Evolutionary conservation across 2,113 vertebrate species (phyloP).

Genomic region (Taxidea taxus): DNA sequence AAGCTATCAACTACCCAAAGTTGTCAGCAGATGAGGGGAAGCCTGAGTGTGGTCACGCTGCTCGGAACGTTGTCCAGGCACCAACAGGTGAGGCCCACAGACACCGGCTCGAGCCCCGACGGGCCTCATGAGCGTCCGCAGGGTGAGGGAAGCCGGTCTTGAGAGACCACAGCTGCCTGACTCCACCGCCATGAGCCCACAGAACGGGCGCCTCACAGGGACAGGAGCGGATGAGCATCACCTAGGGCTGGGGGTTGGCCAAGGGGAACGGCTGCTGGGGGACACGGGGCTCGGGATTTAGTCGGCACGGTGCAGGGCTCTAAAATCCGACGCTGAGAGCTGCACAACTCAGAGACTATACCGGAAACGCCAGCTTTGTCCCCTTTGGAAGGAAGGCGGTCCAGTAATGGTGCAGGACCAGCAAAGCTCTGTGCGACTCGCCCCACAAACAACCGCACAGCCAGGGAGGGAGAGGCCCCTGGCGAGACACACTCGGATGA

Average conservation of each 20-base stretch:
- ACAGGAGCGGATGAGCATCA: accelerated
- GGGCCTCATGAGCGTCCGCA: accelerated
- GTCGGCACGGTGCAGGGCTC: background rate
- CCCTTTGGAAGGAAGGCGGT: background rate
- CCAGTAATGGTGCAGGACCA: too few relatives aligned
- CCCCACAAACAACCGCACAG: background rate
- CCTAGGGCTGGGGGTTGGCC: accelerated
- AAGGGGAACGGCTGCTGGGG: background rate
- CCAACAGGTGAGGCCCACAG: accelerated
- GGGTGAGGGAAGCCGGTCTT: background rate
- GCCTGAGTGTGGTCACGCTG: too few relatives aligned
- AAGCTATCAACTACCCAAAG: accelerated
- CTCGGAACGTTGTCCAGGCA: accelerated
- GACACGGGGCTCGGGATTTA: accelerated
- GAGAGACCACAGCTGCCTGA: accelerated
- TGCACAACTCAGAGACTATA: background rate
- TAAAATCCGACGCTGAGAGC: too few relatives aligned
- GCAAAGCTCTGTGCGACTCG: background rate
- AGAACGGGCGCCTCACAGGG: too few relatives aligned
- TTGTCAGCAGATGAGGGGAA: background rate
- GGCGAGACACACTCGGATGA: accelerated
- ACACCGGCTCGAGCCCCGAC: accelerated
- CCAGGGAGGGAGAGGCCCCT: too few relatives aligned
- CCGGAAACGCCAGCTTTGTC: background rate
- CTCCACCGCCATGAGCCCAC: too few relatives aligned